phyloP scores from a whole-genome alignment of 30 jellyfish, hydroid and myxozoan genomes.

The Chrysaora quinquecirrha region DNA sequence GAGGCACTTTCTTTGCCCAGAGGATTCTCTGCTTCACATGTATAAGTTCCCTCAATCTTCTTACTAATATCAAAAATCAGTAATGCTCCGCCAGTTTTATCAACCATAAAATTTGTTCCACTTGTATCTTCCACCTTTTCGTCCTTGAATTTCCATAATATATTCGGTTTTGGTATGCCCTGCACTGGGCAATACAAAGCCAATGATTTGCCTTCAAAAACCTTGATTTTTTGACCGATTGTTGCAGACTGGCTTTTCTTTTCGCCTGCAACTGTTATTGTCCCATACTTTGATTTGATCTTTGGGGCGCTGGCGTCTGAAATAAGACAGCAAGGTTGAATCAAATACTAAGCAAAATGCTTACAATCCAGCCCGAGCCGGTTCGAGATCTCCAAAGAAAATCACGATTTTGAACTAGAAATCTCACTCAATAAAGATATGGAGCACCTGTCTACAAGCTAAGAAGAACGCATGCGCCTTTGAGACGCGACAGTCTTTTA shows the following conservation, averaged over 20 bases:
- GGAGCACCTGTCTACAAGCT: too few relatives aligned
- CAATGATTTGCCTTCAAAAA: conserved; percentile 80
- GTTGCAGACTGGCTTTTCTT: conserved; percentile 44
- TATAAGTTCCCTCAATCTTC: conserved; percentile 73
- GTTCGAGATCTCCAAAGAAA: not conserved
- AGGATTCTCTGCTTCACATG: conserved; percentile 70
- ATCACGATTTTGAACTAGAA: not conserved
- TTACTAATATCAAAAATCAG: conserved; percentile 67
- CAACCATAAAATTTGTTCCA: conserved; percentile 50
- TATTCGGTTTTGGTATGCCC: conserved; percentile 79
- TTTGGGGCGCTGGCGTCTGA: conserved; percentile 74
- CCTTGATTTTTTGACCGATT: conserved; percentile 76
- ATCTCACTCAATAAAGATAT: too few relatives aligned
- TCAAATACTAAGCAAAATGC: too few relatives aligned
- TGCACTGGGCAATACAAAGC: conserved; percentile 65
- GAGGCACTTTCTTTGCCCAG: conserved; percentile 66
- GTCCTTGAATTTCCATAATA: conserved; percentile 72
- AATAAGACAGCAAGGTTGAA: not conserved
- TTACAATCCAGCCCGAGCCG: too few relatives aligned
- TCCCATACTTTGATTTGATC: conserved; percentile 28
- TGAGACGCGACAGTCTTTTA: too few relatives aligned
- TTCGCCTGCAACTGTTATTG: conserved; percentile 31
- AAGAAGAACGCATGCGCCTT: too few relatives aligned
- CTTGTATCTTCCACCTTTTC: conserved; percentile 22
- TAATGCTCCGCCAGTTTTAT: conserved; percentile 68